phyloP scores from a whole-genome alignment of 1,140 invertebrate genomes.

The Drosophila fuyamai region DNA sequence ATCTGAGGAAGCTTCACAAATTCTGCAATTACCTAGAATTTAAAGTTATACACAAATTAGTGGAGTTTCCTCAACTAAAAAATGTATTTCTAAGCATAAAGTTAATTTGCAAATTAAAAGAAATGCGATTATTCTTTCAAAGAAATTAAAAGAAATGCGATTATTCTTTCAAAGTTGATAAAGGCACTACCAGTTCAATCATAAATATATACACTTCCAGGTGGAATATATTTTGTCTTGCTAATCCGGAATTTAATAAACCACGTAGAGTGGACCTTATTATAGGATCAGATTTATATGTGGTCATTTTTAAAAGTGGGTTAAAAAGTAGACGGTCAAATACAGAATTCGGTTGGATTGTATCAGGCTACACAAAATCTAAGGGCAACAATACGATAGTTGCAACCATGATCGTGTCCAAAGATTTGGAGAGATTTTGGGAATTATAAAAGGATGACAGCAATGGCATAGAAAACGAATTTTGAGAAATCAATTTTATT shows the following conservation, averaged over 20 bases:
- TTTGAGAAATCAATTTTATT: too few relatives aligned
- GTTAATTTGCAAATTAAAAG: background rate
- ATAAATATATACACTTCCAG: background rate
- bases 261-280: constrained; percentile 6
- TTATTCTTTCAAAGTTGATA: too few relatives aligned
- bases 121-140: too few relatives aligned
- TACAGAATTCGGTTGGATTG: too few relatives aligned
- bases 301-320: background rate
- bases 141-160: too few relatives aligned
- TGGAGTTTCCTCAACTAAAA: background rate
- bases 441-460: too few relatives aligned
- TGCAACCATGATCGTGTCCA: too few relatives aligned
- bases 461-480: too few relatives aligned
- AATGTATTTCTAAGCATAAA: background rate
- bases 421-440: too few relatives aligned
- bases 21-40: background rate
- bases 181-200: background rate
- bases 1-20: constrained; percentile 8
- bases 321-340: background rate
- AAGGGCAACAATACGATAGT: too few relatives aligned
- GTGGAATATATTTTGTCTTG: background rate
- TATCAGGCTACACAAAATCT: too few relatives aligned
- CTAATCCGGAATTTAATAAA: background rate
- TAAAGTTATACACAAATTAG: background rate
- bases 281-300: background rate